Evolutionary conservation across 2,113 vertebrate genomes (phyloP), one percentile per base, ranked within the genome.

Genomic region (Chaetodon trifascialis): DNA sequence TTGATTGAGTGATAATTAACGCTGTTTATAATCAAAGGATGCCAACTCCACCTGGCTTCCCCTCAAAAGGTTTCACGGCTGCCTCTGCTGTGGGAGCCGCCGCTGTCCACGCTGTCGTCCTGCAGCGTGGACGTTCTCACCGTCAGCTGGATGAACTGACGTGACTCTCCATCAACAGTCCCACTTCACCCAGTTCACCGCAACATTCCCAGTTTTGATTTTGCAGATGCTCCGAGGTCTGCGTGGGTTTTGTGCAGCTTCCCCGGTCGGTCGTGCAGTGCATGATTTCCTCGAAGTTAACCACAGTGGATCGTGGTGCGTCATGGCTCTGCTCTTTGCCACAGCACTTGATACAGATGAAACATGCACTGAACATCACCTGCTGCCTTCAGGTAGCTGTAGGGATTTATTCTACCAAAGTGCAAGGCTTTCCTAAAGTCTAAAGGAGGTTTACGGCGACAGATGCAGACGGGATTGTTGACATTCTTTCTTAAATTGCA

Each of bases 1-100:
- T 76, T 80, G 70, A 80, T 68, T 73, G 78, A 65, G 49, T 42
- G 46, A 52, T 62, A 74, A 74, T 81, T 81, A 68, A 68, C 23
- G 2, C 44, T 44, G 60, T 68, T 82, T 69, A 16, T 75, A 62
- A 82, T 82, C 73, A 56, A 64, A 87, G 69, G 25, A 71, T 40
- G 47, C 51, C 59, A 73, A 19, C 51, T 69, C 66, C 36, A 65
- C 63, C 77, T 81, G 63, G 56, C 42, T 58, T 81, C 44, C 15
- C 65, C 25, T 63, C 38, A 76, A 76, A 62, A 81, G 42, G 74
- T 71, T 63, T 64, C 19, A 70, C 76, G 11, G 62, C 4, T 73
- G 66, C 25, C 21, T 78, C 30, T 42, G 14, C 47, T 55, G 85
- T n/a, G 36, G 19, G 54, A 79, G 70, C 64, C 30, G 38, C 75